Base-by-base conservation (phyloP, 2,797 vertebrate genomes). In the Thamnophis elegans region DNA sequence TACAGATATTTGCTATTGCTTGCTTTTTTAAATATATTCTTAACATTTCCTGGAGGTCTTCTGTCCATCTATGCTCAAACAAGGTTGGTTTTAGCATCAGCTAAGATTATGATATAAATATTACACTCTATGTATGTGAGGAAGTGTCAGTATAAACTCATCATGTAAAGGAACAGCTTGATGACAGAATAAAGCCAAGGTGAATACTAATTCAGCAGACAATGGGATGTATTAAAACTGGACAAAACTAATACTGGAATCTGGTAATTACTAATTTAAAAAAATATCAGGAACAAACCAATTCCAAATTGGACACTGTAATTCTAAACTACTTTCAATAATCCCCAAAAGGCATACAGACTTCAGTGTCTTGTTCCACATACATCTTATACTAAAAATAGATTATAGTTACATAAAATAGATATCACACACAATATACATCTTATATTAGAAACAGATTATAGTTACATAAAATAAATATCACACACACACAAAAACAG, bases 361-460 rank as follows among this genome's bases (percentile, higher is more conserved):
- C 51, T 68, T 86, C 28, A 56, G 85, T 90, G 93, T 95, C 94
- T 95, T 93, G 56, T 92, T 95, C 93, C 91, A 93, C 93, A 94
- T 92, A 93, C 88, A 95, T 96, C 95, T 90, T 93, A 92, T 86
- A 93, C 95, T 97, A 96, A 95, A 96, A 96, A 96, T 96, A 96
- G 95, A 93, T 89, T 94, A 91, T 88, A 89, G 94, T 85, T 88
- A 94, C 0, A 0, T 92, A 42, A 0, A 16, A 94, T 0, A 16
- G 18, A 82, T n/a, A 9, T 58, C 54, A 65, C 62, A 62, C 3
- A 62, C 59, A 62, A 93, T 93, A 94, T 92, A 93, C 89, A 94
- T 96, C 95, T 93, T 93, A 92, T 68, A 93, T 94, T 97, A 96
- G 95, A 96, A 97, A 96, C 96, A 96, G 95, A 93, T 90, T 94